A percentile compares a stretch with the other conserved stretches of the same genome.
phyloP scores from a whole-genome alignment of 2,797 vertebrate genomes.

The Psittacula echo region DNA sequence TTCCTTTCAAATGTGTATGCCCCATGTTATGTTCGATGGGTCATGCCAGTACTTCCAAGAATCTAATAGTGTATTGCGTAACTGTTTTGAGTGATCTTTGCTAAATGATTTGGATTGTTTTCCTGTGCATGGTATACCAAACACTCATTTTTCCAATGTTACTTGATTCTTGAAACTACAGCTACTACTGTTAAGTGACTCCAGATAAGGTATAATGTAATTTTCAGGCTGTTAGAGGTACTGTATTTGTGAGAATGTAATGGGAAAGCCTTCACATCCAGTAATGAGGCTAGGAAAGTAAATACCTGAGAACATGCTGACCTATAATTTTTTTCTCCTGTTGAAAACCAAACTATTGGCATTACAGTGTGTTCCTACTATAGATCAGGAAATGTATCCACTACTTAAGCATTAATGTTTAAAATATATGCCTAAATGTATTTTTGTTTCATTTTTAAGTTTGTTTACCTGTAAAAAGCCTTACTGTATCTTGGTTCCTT shows the following conservation, averaged over 20 bases:
- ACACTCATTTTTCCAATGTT: neutral
- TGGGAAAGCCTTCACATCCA: conserved; percentile 6
- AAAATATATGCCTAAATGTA: conserved; percentile 63
- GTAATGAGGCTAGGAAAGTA: neutral
- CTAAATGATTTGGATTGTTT: neutral
- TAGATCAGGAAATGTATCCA: conserved; percentile 51
- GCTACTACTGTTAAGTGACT: conserved; percentile 18
- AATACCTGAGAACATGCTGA: conserved; percentile 30
- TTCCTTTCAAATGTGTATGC: neutral
- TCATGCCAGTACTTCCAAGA: neutral
- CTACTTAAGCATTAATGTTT: conserved; percentile 41
- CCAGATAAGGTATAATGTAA: neutral
- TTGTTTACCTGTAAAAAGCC: conserved; percentile 75
- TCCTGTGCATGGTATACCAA: conserved; percentile 10
- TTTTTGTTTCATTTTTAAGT: conserved; percentile 68
- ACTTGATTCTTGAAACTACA: conserved; percentile 22
- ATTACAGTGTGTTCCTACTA: conserved; percentile 36
- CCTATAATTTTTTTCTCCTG: neutral
- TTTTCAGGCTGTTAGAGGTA: conserved; percentile 24
- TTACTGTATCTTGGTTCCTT: conserved; percentile 66
- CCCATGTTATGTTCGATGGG: neutral
- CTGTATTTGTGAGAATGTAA: conserved; percentile 8
- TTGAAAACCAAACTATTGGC: conserved; percentile 44
- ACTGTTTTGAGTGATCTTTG: neutral
- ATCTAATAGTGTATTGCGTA: neutral